Evolutionary conservation across 1,140 invertebrate species (phyloP), one percentile per base, ranked within the genome.

Genomic region (Drosophila sproati): DNA sequence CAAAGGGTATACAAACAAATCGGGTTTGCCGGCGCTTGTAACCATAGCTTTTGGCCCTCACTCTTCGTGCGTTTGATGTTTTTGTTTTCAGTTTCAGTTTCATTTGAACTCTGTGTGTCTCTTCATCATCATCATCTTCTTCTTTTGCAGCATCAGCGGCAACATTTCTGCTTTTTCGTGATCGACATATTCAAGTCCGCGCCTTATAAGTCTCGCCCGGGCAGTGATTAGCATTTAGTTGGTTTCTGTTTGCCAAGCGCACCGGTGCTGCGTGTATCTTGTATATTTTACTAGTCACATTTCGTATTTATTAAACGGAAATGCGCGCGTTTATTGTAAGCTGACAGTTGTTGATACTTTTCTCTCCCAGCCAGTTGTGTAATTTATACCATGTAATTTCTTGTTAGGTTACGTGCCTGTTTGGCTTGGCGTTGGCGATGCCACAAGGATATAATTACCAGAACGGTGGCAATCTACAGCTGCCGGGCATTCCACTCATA

Each of bases 171-270:
- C n/a, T 34, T 47, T 32, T 43, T 74, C 57, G 71, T 82, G 74
- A 76, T 52, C 80, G 77, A 80, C 63, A 78, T 60, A 57, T 62
- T 57, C 39, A 59, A 60, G 35, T 47, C 35, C 37, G 32, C 54
- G 68, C 37, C 73, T 74, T 87, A 87, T 83, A 87, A 92, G 87
- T 78, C 82, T 80, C 64, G 76, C 55, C 50, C 70, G 57, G 57
- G 37, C 55, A 77, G 69, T 91, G 91, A 92, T 92, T 91, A 91
- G 74, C 91, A 91, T 92, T 92, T 92, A 92, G 91, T 92, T 82
- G 83, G 78, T 82, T 86, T 77, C 73, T 63, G 82, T 77, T 91
- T 78, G 87, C 75, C 87, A 77, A 86, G 76, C 64, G 71, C 39
- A 69, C 73, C 69, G 80, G 83, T 83, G 77, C 43, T 73, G 50